Conservation (phyloP, 2,888 invertebrate genomes). For the Andrena haemorrhoa region DNA sequence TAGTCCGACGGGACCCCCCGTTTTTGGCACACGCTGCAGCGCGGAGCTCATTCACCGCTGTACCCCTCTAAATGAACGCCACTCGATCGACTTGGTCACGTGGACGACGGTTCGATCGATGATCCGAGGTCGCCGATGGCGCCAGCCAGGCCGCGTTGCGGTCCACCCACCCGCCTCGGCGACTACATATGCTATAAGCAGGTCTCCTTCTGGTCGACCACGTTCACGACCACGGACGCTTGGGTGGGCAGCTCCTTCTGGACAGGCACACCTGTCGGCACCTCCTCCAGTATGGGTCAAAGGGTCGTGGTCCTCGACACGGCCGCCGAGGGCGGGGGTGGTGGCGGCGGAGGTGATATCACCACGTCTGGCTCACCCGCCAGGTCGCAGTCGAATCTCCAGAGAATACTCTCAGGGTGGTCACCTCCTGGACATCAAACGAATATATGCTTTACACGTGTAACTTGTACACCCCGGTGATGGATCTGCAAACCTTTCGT, state of each 20-base stretch:
- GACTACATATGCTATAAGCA: slow-evolving; percentile 82
- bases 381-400: slow-evolving; percentile 84
- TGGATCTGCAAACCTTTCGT: too few relatives aligned
- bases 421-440: slow-evolving; percentile 80
- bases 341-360: slow-evolving; percentile 82
- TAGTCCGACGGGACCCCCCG: background rate
- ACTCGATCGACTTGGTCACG: slow-evolving; percentile 53
- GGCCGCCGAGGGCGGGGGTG: slow-evolving; percentile 79
- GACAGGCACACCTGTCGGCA: slow-evolving; percentile 82
- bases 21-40: slow-evolving; percentile 24
- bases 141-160: slow-evolving; percentile 50
- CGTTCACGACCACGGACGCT: slow-evolving; percentile 79
- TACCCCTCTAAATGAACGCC: slow-evolving; percentile 8
- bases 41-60: background rate
- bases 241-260: slow-evolving; percentile 79
- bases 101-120: slow-evolving; percentile 47
- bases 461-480: too few relatives aligned
- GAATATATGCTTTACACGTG: background rate
- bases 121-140: slow-evolving; percentile 64
- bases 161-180: slow-evolving; percentile 65
- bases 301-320: slow-evolving; percentile 83
- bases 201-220: slow-evolving; percentile 81
- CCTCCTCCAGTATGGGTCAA: slow-evolving; percentile 84
- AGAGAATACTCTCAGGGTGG: slow-evolving; percentile 83
- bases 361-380: slow-evolving; percentile 84